Conservation (phyloP, 2,888 invertebrate species). For the Linyphia triangularis region DNA sequence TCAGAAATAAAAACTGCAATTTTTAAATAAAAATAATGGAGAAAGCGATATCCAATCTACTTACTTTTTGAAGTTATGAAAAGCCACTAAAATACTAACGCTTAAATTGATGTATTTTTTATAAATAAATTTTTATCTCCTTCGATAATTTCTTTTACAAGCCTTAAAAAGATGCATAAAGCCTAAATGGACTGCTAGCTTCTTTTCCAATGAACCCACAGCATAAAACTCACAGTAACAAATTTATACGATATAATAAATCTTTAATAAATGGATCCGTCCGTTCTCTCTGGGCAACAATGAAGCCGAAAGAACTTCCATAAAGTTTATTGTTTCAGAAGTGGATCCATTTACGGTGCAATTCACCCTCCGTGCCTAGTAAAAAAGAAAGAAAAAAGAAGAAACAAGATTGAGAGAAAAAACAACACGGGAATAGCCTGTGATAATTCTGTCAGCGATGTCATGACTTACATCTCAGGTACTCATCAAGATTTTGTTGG, state of each 20-base stretch:
- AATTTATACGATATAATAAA: not conserved
- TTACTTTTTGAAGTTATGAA: not conserved
- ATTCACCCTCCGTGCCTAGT: constrained; percentile 15
- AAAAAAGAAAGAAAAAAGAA: not conserved
- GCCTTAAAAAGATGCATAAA: not conserved
- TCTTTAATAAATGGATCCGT: constrained; percentile 5
- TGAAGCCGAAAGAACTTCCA: not conserved
- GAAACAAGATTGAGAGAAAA: not conserved
- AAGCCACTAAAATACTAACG: not conserved
- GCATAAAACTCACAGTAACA: not conserved
- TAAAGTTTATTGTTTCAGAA: constrained; percentile 49
- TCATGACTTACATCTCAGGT: constrained; percentile 52
- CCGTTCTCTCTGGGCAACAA: not conserved
- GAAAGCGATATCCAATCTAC: not conserved
- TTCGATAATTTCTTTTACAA: not conserved
- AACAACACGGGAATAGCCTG: not conserved
- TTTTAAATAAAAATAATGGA: too few relatives aligned
- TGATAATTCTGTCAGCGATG: constrained; percentile 39
- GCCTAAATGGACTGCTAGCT: not conserved
- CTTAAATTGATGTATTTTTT: not conserved
- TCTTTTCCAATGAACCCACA: not conserved
- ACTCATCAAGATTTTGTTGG: constrained; percentile 45
- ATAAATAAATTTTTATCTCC: not conserved
- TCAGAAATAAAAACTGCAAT: too few relatives aligned
- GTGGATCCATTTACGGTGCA: constrained; percentile 6